Base-by-base conservation (phyloP, 2,888 invertebrate genomes). In the Pheosia tremula region DNA sequence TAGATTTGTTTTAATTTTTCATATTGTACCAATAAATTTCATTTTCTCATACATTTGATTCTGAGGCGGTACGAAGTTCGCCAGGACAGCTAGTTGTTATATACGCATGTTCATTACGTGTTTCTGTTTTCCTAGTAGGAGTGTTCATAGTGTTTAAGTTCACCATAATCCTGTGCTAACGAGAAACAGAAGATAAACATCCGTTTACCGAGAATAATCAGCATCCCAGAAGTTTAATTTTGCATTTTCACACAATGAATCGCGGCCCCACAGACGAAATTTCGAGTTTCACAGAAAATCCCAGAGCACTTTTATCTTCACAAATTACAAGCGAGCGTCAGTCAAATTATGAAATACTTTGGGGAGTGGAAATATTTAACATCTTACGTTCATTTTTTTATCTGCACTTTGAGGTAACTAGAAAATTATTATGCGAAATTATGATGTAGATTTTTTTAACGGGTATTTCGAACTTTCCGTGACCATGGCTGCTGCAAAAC, bases 331-430 rank as follows among this genome's bases (percentile, higher is more conserved):
- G 45, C 56, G 57, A 66, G 62, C 66, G 58, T 57, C 66, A 58
- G 71, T 67, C 64, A 67, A 74, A 74, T 74, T 67, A 74, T 59
- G 57, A 62, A 67, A 68, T 64, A 61, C 57, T 67, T 68, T 53
- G 1, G 55, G 52, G 45, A 52, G 57, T 50, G 52, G 50, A 41
- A 56, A 63, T 61, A 61, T 54, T 37, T 4, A 11, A 38, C 3
- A 54, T 53, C 10, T 45, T n/a, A 47, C 4, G n/a, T 47, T 47
- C 4, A 47, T n/a, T n/a, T 47, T n/a, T 47, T 47, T 47, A 47
- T 5, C 47, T 47, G 47, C n/a, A n/a, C 47, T 47, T 47, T 6
- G 24, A 47, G n/a, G 11, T 4, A 47, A n/a, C 47, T n/a, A n/a
- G n/a, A 47, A 47, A 47, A n/a, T 2, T 4, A 5, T 47, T 45